Evolutionary conservation across 2,113 vertebrate species (phyloP).

Genomic region (Oxyura jamaicensis): DNA sequence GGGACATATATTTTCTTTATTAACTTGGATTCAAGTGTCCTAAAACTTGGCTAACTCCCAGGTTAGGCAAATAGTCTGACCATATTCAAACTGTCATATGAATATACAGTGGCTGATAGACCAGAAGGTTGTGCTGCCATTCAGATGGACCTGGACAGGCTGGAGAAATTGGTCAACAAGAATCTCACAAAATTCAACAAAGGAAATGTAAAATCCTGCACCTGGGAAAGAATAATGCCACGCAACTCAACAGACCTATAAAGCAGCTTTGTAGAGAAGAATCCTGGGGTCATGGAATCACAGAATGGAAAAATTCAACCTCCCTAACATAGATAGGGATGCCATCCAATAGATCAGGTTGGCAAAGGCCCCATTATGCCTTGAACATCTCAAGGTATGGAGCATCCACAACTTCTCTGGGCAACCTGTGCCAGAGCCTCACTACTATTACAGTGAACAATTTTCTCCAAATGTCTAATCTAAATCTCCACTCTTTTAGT

Average conservation of each 20-base stretch:
- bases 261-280: not conserved
- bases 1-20: not conserved
- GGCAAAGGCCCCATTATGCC: too few relatives aligned
- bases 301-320: too few relatives aligned
- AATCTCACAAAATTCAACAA: not conserved
- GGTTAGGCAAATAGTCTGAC: not conserved
- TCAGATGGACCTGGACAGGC: not conserved
- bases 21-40: not conserved
- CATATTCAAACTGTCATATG: not conserved
- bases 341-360: too few relatives aligned
- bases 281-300: not conserved
- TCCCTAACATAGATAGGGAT: too few relatives aligned
- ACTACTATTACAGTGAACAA: too few relatives aligned
- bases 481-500: too few relatives aligned
- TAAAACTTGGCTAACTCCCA: not conserved
- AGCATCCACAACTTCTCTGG: too few relatives aligned
- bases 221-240: not conserved
- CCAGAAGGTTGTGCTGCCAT: not conserved
- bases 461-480: too few relatives aligned
- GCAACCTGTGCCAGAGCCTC: too few relatives aligned
- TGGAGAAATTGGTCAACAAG: not conserved
- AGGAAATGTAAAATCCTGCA: not conserved
- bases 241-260: not conserved
- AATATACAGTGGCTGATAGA: not conserved
- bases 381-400: too few relatives aligned